Conservation (phyloP, 92 coral and sea anemone species). For the Parazoanthus swiftii region DNA sequence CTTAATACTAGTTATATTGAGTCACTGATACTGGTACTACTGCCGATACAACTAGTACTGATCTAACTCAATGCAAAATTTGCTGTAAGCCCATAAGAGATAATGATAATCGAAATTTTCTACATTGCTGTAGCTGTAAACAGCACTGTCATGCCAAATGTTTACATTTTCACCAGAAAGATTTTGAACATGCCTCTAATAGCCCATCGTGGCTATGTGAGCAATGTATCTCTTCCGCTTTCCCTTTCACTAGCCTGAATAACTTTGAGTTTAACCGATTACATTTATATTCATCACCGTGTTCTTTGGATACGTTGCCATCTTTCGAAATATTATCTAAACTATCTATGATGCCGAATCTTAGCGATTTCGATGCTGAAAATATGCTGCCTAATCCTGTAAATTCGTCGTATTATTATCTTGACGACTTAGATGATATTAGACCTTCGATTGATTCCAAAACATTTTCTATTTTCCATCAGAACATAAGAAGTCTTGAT, state of each 20-base stretch:
- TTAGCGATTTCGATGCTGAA: constrained; percentile 7
- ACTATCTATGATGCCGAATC: constrained; percentile 45
- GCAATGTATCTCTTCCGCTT: constrained; percentile 2
- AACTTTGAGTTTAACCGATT: constrained; percentile 38
- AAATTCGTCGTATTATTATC: background rate
- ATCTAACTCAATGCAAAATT: background rate
- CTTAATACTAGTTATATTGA: background rate
- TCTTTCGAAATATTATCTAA: constrained; percentile 39
- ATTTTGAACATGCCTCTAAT: background rate
- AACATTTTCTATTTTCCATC: background rate
- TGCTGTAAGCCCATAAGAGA: background rate
- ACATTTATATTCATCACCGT: background rate
- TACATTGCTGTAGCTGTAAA: constrained; percentile 15
- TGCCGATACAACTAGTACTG: background rate
- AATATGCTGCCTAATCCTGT: background rate
- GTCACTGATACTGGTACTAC: background rate
- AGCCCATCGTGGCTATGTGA: constrained; percentile 12
- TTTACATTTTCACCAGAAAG: constrained; percentile 7
- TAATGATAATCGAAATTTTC: background rate
- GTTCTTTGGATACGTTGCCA: constrained; percentile 30
- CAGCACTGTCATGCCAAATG: background rate
- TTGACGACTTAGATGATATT: background rate
- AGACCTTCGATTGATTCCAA: background rate
- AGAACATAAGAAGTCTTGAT: background rate
- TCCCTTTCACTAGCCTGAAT: constrained; percentile 17